Evolutionary conservation across 2,113 vertebrate species (phyloP).

Genomic region (Thalassarche chlororhynchos): DNA sequence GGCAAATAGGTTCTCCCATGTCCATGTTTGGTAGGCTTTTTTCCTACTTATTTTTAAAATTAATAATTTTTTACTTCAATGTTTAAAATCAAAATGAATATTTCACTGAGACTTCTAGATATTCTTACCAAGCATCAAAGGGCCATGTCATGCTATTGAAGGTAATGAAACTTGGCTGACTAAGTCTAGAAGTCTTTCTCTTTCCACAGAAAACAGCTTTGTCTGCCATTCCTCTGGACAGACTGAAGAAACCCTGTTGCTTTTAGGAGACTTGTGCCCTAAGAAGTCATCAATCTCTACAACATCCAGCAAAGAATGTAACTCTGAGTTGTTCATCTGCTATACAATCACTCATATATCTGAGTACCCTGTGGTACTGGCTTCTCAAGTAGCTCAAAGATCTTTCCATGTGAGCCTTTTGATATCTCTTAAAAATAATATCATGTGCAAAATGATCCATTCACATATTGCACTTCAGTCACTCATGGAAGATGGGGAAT

Average conservation of each 20-base stretch:
- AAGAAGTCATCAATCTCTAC: not conserved
- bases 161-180: not conserved
- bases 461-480: not conserved
- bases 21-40: not conserved
- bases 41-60: not conserved
- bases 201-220: not conserved
- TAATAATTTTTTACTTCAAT: not conserved
- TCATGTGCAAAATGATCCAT: not conserved
- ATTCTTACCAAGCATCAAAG: not conserved
- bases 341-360: not conserved
- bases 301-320: not conserved
- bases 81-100: not conserved
- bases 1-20: not conserved
- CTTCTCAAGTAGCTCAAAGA: not conserved
- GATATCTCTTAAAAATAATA: not conserved
- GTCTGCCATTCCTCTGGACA: not conserved
- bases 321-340: not conserved
- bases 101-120: not conserved
- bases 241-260: not conserved
- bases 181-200: not conserved
- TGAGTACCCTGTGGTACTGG: not conserved
- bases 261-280: not conserved
- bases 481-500: not conserved
- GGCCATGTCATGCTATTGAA: not conserved
- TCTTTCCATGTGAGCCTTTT: not conserved